Base-by-base conservation (phyloP, 2,797 vertebrate genomes). In the Emys orbicularis region DNA sequence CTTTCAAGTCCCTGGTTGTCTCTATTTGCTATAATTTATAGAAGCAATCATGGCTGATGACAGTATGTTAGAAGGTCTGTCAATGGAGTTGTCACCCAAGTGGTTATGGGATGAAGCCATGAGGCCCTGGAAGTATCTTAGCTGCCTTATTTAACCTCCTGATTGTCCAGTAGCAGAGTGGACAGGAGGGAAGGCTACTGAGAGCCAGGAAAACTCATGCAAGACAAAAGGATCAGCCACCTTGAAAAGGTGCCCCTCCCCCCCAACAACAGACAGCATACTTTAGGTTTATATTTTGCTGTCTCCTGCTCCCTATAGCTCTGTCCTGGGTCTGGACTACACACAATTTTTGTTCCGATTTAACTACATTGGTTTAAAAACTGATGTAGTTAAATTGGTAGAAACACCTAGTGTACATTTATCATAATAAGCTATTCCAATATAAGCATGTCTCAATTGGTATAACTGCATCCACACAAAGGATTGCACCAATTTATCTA, bases 61-160 rank as follows among this genome's bases (percentile, higher is more conserved):
- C 86, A 57, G 86, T 31, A 31, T 87, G 86, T 87, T 77, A 79
- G 68, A 76, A 88, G 49, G 9, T 80, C 53, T 29, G 54, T 65
- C 89, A 25, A 84, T 90, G 27, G 7, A 94, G 34, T 2, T 91
- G 76, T 87, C 94, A 68, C 68, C 90, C 49, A 76, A n/a, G 89
- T 93, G 90, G 94, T 97, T 92, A 77, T 56, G 53, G 87, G 81
- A 37, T 87, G 83, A 79, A 91, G 74, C 80, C 88, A 85, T 2
- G 94, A 94, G 92, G 79, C 92, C 84, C 87, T 92, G 68, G 68
- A 92, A 77, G 93, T 85, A 83, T 37, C 90, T 93, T 93, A 95
- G 92, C 81, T 87, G 79, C 74, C 61, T 96, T 93, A 85, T 93
- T 94, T 91, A 31, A 61, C 57, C 90, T 93, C 85, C 79, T 54